These are phyloP conservation scores for Phaonia tiefii DNA, from an alignment of 2,888 invertebrate genomes.

Conservation along the genomic window DNA sequence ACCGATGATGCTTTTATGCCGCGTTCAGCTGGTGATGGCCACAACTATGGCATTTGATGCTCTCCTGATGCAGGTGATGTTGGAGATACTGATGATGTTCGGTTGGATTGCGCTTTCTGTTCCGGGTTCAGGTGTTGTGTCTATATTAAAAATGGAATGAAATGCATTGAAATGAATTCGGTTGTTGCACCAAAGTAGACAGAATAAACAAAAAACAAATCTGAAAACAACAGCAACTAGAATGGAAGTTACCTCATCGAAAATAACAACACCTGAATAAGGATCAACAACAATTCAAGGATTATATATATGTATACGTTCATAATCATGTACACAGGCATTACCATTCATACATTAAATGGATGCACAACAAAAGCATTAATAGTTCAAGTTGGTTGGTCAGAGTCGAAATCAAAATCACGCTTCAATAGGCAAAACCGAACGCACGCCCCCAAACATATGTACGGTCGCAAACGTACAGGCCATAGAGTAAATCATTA, in stretches of 20 bases:
- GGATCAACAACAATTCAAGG: slow-evolving; percentile 22
- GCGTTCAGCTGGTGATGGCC: slow-evolving; percentile 4
- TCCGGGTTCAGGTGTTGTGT: slow-evolving; percentile 2
- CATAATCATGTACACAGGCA: slow-evolving; percentile 23
- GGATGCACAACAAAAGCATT: not conserved
- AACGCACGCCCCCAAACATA: too few relatives aligned
- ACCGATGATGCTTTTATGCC: not conserved
- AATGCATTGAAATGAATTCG: slow-evolving; percentile 8
- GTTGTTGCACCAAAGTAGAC: not conserved
- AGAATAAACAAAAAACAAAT: not conserved
- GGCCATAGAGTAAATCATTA: too few relatives aligned
- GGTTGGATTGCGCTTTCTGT: not conserved
- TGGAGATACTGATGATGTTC: not conserved
- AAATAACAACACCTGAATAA: not conserved
- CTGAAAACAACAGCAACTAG: not conserved
- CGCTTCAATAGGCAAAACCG: too few relatives aligned
- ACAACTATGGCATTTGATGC: too few relatives aligned
- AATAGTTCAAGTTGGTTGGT: too few relatives aligned
- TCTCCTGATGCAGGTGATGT: not conserved
- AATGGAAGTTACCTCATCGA: too few relatives aligned
- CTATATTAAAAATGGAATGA: slow-evolving; percentile 15
- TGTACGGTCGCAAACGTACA: too few relatives aligned
- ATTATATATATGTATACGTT: not conserved
- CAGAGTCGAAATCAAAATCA: too few relatives aligned
- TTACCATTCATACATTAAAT: slow-evolving; percentile 12